phyloP scores from a whole-genome alignment of 1,140 invertebrate species.

The Drosophila arawakana region DNA sequence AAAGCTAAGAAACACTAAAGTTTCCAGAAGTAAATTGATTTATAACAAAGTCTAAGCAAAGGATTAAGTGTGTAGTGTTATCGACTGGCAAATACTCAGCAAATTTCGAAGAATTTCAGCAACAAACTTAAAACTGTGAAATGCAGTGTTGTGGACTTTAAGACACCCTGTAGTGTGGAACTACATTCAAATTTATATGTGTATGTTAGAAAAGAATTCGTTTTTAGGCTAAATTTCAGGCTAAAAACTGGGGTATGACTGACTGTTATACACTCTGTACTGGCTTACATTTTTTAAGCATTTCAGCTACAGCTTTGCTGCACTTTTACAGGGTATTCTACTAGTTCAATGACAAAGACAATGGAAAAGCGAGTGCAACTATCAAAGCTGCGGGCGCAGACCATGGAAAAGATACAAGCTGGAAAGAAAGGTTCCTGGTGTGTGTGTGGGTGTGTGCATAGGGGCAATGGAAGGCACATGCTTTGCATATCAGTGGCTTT shows the following conservation, averaged over 20 bases:
- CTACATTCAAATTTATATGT: too few species aligned
- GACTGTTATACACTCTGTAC: not conserved
- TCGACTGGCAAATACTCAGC: too few species aligned
- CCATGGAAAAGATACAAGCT: conserved; percentile 15
- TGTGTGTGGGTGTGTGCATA: conserved; percentile 40
- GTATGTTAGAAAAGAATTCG: too few species aligned
- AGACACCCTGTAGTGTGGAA: too few species aligned
- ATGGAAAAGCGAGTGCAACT: conserved; percentile 20
- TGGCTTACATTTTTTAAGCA: not conserved
- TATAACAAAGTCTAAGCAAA: too few species aligned
- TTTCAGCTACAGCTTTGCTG: not conserved
- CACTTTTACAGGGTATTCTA: not conserved
- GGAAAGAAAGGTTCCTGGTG: conserved; percentile 9
- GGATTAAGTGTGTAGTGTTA: too few species aligned
- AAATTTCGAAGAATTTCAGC: too few species aligned
- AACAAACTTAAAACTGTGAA: too few species aligned
- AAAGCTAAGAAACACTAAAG: not conserved
- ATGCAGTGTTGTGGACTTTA: too few species aligned
- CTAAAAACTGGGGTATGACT: not conserved
- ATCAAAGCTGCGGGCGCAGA: conserved; percentile 44
- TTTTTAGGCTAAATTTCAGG: too few species aligned
- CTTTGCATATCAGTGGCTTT: conserved; percentile 60
- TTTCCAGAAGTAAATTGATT: too few species aligned
- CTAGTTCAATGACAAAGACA: not conserved
- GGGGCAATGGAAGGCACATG: conserved; percentile 60